A percentile compares a stretch with the other conserved stretches of the same genome.
Evolutionary conservation across 1,140 invertebrate genomes (phyloP).

Genomic region (Lordiphosa clarofinis): DNA sequence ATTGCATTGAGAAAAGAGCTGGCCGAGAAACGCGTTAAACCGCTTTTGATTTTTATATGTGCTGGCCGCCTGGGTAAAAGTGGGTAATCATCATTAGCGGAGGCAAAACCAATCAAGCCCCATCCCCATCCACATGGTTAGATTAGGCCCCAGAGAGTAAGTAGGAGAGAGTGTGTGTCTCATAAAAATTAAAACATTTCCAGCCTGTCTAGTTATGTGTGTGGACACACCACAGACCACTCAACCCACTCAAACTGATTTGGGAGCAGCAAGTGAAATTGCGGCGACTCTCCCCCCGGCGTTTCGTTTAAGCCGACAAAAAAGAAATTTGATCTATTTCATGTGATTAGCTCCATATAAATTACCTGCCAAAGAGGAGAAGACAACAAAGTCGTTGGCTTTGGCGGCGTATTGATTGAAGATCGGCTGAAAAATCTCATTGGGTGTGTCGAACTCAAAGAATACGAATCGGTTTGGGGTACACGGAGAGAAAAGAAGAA

Average conservation of each 20-base stretch:
- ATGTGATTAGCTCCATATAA: constrained; percentile 71
- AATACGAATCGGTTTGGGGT: neutral
- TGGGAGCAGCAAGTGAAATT: constrained; percentile 56
- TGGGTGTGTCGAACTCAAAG: constrained; percentile 38
- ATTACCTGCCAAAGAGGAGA: constrained; percentile 43
- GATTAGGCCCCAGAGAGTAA: constrained; percentile 42
- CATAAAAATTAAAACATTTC: constrained; percentile 69
- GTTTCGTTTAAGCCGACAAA: constrained; percentile 38
- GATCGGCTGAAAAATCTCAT: constrained; percentile 66
- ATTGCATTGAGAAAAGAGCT: constrained; percentile 45
- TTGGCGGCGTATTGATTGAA: constrained; percentile 51
- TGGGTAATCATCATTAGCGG: constrained; percentile 73
- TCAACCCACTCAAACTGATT: constrained; percentile 28
- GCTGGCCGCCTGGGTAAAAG: constrained; percentile 51
- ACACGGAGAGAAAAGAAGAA: too few relatives aligned
- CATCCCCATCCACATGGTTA: constrained; percentile 21
- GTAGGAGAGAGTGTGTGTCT: constrained; percentile 59
- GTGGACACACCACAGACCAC: constrained; percentile 20
- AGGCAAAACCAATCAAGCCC: constrained; percentile 58
- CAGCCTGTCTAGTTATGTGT: constrained; percentile 23
- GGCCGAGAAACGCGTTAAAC: constrained; percentile 69
- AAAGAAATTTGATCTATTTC: constrained; percentile 73
- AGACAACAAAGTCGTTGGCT: constrained; percentile 17
- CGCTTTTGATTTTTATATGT: constrained; percentile 70
- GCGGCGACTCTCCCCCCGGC: constrained; percentile 18